Base-by-base conservation (phyloP, 2,797 vertebrate species). In the Brachymystax lenok region DNA sequence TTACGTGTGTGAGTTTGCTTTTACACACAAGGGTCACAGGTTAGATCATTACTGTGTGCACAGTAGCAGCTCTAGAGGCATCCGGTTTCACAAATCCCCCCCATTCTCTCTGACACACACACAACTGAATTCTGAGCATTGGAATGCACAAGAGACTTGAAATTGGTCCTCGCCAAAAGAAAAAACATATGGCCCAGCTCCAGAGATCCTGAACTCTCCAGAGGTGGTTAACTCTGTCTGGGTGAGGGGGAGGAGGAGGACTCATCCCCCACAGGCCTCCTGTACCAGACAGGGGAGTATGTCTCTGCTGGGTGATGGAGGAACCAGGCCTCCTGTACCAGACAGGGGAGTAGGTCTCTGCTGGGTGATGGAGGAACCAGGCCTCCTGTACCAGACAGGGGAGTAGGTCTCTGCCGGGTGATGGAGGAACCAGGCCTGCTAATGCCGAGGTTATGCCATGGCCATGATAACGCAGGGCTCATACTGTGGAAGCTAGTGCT, bases 11-110 rank as follows among this genome's bases (percentile, higher is more conserved):
- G n/a, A 69, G 81, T 71, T 17, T 59, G 30, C 24, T 71, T 89
- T 79, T 82, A 71, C 83, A 87, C 85, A 80, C 81, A 88, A 87
- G 80, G 80, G 88, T 87, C 81, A 82, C 83, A 78, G 70, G 70
- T 71, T 30, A 54, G 16, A 54, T 19, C 70, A 54, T 30, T 14
- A 71, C 21, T 16, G 7, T 27, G 4, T 52, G 16, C 70, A 24
- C 70, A 78, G 77, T 70, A 74, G 76, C 66, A 64, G 66, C 69
- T 76, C 71, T 35, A 12, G 68, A 21, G 75, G 79, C 67, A 77
- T 85, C 82, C 50, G 73, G 76, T 87, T 85, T 82, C 86, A 83
- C 70, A 10, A 73, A 76, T 80, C 78, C 74, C 69, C 35, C 35
- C 40, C 40, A 40, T 40, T 40, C 40, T 40, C 40, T 10, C 35